A percentile compares a stretch with the other conserved stretches of the same genome.
Conservation (phyloP, 1,140 invertebrate species). For the Tribolium castaneum region DNA sequence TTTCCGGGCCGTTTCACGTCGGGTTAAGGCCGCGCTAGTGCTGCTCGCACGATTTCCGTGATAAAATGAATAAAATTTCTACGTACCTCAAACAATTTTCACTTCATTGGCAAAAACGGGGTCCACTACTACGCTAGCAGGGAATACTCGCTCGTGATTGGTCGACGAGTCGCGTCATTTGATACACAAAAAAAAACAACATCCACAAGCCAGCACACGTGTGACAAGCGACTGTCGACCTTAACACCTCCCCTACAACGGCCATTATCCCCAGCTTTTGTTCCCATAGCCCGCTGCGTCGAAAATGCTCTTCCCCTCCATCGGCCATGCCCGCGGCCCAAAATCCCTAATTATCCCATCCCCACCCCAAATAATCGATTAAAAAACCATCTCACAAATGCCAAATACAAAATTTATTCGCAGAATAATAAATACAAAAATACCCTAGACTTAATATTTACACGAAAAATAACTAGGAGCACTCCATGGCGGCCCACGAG, state of each 20-base stretch:
- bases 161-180: constrained; percentile 61
- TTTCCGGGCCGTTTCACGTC: constrained; percentile 47
- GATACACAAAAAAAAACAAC: constrained; percentile 63
- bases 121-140: constrained; percentile 60
- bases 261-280: neutral
- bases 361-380: constrained; percentile 23
- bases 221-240: neutral
- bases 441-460: constrained; percentile 23
- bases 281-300: neutral
- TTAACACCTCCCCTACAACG: neutral
- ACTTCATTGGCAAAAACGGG: constrained; percentile 63
- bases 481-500: constrained; percentile 63
- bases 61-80: constrained; percentile 65
- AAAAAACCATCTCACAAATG: neutral
- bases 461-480: constrained; percentile 52
- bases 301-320: constrained; percentile 14
- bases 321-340: constrained; percentile 16
- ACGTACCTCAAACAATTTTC: constrained; percentile 64
- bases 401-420: constrained; percentile 23
- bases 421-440: constrained; percentile 36
- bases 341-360: constrained; percentile 18
- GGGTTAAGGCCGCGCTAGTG: constrained; percentile 49
- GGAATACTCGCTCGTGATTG: constrained; percentile 61
- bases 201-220: constrained; percentile 42
- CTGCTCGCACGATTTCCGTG: constrained; percentile 59